Evolutionary conservation across 2,113 vertebrate genomes (phyloP), one percentile per base, ranked within the genome.

Genomic region (Ailurus styani): DNA sequence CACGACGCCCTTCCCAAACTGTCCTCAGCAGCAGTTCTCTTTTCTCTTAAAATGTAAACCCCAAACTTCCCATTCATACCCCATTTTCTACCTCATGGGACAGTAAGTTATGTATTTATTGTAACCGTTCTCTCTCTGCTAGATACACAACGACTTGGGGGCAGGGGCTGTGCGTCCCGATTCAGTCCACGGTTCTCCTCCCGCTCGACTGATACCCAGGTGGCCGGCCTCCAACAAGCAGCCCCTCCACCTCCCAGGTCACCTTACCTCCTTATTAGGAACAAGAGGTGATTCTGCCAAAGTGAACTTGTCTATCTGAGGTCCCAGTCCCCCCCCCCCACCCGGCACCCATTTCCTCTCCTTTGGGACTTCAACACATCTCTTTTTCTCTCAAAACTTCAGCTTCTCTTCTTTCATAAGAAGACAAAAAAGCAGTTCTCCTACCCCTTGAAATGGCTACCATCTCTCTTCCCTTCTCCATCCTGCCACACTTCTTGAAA

Each of bases 161-260:
- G 25, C 72, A 27, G 72, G 3, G 42, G 42, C 42, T 7, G 14
- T 17, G 72, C 17, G 14, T 45, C 15, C 13, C 72, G 25, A 27
- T 45, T 29, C 42, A 57, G 42, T 2, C 42, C 23, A 2, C 1
- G 25, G 25, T 15, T 3, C 52, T 7, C 75, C 37, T 64, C 13
- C 45, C 0, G 12, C 25, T 23, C 64, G 1, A 6, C 23, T 25
- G 34, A 7, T 64, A 50, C 12, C 4, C 7, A 40, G n/a, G 27
- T 0, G 3, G 10, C 23, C 3, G 5, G 27, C 66, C 79, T n/a
- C 54, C 50, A 52, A 45, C 25, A 12, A 25, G 20, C 7, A 7
- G 31, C 45, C n/a, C 21, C 14, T 50, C 25, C 4, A 5, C 7
- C 3, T 40, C 9, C 54, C 93, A 5, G 66, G 42, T n/a, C 7